Evolutionary conservation across 92 coral and sea anemone genomes (phyloP).

Genomic region (Palythoa grandis): DNA sequence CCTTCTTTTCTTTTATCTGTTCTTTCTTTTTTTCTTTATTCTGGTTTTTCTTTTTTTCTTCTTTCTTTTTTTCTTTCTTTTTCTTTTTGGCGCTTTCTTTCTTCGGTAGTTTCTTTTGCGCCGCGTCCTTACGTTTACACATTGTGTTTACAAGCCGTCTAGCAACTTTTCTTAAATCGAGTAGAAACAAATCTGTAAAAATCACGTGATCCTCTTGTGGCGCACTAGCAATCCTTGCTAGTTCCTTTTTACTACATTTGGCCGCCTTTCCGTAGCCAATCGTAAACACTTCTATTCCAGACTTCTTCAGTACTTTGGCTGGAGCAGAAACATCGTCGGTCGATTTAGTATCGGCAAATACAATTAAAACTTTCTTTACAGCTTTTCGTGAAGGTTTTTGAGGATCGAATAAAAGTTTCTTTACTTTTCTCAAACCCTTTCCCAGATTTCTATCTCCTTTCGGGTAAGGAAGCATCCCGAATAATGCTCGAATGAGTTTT

Average conservation of each 20-base stretch:
- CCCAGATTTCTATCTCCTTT: conserved; percentile 45
- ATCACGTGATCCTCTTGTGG: conserved; percentile 19
- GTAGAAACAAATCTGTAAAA: conserved; percentile 16
- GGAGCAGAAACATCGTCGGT: conserved; percentile 57
- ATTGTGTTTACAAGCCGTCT: conserved; percentile 3
- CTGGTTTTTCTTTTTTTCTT: background rate
- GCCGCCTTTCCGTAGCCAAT: conserved; percentile 63
- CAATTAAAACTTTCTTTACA: conserved; percentile 53
- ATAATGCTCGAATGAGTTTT: conserved; percentile 28
- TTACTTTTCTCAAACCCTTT: conserved; percentile 6
- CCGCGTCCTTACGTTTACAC: conserved; percentile 11
- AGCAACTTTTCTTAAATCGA: conserved; percentile 16
- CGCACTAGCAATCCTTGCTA: conserved; percentile 7
- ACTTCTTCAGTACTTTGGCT: conserved; percentile 56
- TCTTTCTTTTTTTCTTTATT: background rate
- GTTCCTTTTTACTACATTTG: conserved; percentile 13
- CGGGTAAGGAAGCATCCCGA: conserved; percentile 42
- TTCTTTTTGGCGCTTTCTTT: background rate
- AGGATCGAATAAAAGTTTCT: conserved; percentile 36
- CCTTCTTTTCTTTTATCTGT: background rate
- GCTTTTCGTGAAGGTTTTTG: conserved; percentile 19
- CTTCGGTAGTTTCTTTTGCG: background rate
- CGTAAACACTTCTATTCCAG: conserved; percentile 67
- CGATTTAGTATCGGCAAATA: conserved; percentile 68
- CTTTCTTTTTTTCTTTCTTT: background rate